Conservation (phyloP, 2,113 vertebrate genomes). For the Oryzias javanicus region DNA sequence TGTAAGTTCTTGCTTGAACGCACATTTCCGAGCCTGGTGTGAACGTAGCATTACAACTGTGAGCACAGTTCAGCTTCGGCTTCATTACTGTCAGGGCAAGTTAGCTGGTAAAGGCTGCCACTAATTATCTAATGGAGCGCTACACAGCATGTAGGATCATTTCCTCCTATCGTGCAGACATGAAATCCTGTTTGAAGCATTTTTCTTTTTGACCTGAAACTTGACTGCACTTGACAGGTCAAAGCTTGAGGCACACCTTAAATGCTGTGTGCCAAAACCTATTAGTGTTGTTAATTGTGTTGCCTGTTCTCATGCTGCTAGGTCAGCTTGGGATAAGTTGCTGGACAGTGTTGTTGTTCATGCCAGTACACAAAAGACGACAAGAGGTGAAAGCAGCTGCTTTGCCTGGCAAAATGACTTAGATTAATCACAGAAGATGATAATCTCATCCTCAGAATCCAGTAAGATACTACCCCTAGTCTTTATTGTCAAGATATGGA, state of each 20-base stretch:
- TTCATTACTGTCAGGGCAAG: conserved; percentile 49
- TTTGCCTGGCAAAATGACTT: conserved; percentile 16
- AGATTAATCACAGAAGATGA: conserved; percentile 4
- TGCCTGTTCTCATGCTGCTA: conserved; percentile 53
- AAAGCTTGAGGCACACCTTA: conserved; percentile 50
- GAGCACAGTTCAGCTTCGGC: conserved; percentile 35
- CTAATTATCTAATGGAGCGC: conserved; percentile 52
- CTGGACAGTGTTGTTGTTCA: conserved; percentile 24
- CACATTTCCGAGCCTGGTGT: too few species aligned
- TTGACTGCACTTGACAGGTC: conserved; percentile 67
- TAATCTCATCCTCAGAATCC: not conserved
- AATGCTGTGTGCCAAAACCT: conserved; percentile 43
- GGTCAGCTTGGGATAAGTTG: conserved; percentile 46
- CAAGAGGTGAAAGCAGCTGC: conserved; percentile 27
- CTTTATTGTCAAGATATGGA: conserved; percentile 9
- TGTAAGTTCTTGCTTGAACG: too few species aligned
- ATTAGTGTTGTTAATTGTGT: conserved; percentile 49
- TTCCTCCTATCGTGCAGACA: conserved; percentile 45
- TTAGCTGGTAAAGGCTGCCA: conserved; percentile 32
- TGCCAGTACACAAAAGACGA: conserved; percentile 28
- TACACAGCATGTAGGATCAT: conserved; percentile 21
- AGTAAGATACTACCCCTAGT: not conserved
- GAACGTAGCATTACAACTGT: not conserved
- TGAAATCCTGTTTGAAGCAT: conserved; percentile 43
- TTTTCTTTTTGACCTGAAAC: conserved; percentile 60